Evolutionary conservation across 1,140 invertebrate genomes (phyloP).

Genomic region (Dolichoris vasculosae): DNA sequence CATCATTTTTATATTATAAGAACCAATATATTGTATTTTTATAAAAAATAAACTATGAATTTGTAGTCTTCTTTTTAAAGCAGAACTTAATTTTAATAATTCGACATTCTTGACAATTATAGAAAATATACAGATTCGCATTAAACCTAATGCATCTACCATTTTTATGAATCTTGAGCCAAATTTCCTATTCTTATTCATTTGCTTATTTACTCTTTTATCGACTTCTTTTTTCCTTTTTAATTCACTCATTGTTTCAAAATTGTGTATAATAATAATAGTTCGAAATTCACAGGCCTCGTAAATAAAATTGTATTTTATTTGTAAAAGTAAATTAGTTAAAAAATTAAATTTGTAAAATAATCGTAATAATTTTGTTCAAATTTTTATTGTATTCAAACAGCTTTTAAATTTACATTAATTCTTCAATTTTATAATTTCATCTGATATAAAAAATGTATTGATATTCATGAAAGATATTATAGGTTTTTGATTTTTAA

Average conservation of each 20-base stretch:
- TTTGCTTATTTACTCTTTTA: constrained; percentile 18
- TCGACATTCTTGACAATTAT: constrained; percentile 39
- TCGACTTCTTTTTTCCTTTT: neutral
- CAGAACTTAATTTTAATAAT: constrained; percentile 29
- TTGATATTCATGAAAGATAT: no score
- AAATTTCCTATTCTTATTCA: constrained; percentile 7
- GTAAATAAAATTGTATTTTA: neutral
- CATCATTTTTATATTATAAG: no score
- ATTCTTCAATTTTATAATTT: no score
- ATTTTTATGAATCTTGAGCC: neutral
- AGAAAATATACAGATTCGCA: constrained; percentile 30
- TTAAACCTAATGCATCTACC: neutral
- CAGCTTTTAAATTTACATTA: no score
- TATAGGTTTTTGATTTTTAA: no score
- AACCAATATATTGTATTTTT: no score
- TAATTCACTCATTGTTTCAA: constrained; percentile 4
- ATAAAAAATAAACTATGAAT: no score
- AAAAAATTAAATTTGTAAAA: no score
- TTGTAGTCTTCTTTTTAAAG: neutral
- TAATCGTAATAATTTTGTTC: no score
- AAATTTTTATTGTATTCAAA: no score
- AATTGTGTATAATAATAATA: neutral
- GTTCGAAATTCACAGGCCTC: constrained; percentile 20
- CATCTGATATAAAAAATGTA: no score
- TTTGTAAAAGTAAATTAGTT: no score